Evolutionary conservation across 2,888 invertebrate genomes (phyloP), one percentile per base, ranked within the genome.

Genomic region (Tricholauxania praeusta): DNA sequence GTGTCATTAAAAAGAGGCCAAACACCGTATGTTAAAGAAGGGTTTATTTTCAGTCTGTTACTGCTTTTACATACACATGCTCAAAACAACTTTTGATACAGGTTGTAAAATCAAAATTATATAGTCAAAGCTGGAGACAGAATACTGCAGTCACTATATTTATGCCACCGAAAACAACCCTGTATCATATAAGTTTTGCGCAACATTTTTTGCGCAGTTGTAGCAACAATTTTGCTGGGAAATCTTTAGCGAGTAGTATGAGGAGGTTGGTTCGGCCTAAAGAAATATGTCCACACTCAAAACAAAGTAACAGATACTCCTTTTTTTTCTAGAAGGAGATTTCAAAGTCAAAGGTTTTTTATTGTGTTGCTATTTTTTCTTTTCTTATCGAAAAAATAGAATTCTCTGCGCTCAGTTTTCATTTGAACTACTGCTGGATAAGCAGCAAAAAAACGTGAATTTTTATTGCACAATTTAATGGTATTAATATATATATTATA

Each of bases 291-390:
- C 57, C 62, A 63, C 19, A 14, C 53, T 12, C 52, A 19, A 32
- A 53, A 55, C 19, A 19, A 47, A 62, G 12, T 49, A 69, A 3
- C 39, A 48, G 28, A 47, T 52, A 64, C 63, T 70, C 52, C 70
- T 63, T 63, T 48, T 49, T 14, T 17, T 63, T n/a, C n/a, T 48
- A 62, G 70, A 78, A 79, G 79, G 79, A 79, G 77, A 79, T 75
- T 79, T 79, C 78, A 79, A 79, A 78, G 79, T 79, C 79, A 78
- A 78, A 79, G 62, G 64, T 70, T 76, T 75, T 51, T 53, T 48
- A 12, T 60, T 15, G 57, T 68, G 28, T 28, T n/a, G 28, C 22
- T 22, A 22, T 22, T 39, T 39, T 39, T 39, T 22, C 22, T 17
- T 17, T n/a, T 39, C 15, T 39, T 39, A 39, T 10, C 17, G 47